Percentiles rank a stretch among this genome's conserved stretches.
Evolutionary conservation across 2,888 invertebrate genomes (phyloP).

Genomic region (Lymantria monacha): DNA sequence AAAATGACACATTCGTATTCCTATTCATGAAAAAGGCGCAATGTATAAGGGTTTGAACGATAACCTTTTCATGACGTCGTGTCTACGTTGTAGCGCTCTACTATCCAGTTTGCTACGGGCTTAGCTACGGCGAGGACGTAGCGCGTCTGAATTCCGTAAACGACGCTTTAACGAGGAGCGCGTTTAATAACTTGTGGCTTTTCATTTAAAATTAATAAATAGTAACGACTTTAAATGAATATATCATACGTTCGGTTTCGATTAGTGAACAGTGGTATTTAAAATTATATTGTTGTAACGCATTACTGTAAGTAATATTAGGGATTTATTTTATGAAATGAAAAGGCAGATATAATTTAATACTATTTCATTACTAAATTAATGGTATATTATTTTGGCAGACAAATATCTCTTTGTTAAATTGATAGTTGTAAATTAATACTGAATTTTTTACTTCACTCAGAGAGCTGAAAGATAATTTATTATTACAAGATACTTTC

Average conservation of each 20-base stretch:
- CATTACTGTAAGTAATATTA: constrained; percentile 11
- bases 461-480: too few relatives aligned
- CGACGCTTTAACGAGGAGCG: constrained; percentile 15
- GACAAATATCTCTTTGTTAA: too few relatives aligned
- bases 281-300: constrained; percentile 11
- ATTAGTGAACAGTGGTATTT: constrained; percentile 31
- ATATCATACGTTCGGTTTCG: constrained; percentile 8
- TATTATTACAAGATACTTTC: too few relatives aligned
- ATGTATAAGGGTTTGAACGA: constrained; percentile 68
- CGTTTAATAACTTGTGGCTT: constrained; percentile 18
- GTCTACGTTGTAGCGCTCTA: constrained; percentile 52
- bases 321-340: not conserved
- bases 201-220: constrained; percentile 20
- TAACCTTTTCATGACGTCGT: constrained; percentile 68
- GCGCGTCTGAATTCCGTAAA: constrained; percentile 13
- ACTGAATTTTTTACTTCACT: too few relatives aligned
- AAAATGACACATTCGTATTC: constrained; percentile 70
- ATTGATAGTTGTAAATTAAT: too few relatives aligned
- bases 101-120: constrained; percentile 62
- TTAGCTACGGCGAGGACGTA: constrained; percentile 49
- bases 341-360: not conserved
- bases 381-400: too few relatives aligned
- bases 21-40: constrained; percentile 72
- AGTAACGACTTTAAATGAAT: constrained; percentile 11
- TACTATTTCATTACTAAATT: too few relatives aligned